These are phyloP conservation scores for Ammodytes dubius DNA, from an alignment of 2,113 vertebrate species.

Conservation along the genomic window DNA sequence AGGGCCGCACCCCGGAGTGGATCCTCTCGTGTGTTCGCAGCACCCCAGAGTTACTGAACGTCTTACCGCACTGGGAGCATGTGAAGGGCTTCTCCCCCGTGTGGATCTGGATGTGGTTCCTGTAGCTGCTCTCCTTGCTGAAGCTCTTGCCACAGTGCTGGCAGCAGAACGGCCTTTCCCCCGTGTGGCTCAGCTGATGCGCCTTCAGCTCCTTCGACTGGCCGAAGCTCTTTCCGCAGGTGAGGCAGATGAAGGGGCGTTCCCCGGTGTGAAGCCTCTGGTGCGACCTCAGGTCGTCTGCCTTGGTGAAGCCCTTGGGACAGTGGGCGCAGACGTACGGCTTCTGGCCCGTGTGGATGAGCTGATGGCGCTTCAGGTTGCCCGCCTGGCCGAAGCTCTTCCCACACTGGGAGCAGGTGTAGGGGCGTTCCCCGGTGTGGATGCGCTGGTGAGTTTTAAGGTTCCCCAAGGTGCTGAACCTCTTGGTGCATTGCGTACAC, in stretches of 20 bases:
- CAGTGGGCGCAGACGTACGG: constrained; percentile 86
- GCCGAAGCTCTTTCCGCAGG: constrained; percentile 85
- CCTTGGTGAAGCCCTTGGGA: constrained; percentile 87
- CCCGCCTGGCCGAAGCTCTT: constrained; percentile 87
- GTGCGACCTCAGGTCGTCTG: constrained; percentile 85
- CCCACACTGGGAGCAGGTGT: constrained; percentile 86
- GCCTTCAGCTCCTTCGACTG: constrained; percentile 85
- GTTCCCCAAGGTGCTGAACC: constrained; percentile 88
- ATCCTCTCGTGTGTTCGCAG: constrained; percentile 87
- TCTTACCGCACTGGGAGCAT: constrained; percentile 85
- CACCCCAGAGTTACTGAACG: constrained; percentile 86
- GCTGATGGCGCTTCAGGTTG: constrained; percentile 86
- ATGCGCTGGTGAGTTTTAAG: constrained; percentile 87
- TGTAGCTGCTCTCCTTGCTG: constrained; percentile 82
- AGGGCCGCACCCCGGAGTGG: constrained; percentile 84
- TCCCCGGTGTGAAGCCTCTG: constrained; percentile 86
- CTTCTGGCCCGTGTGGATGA: constrained; percentile 87
- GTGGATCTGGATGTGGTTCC: constrained; percentile 86
- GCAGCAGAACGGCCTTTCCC: constrained; percentile 82
- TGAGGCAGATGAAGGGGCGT: constrained; percentile 82
- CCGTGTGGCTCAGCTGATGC: constrained; percentile 85
- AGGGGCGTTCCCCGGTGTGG: constrained; percentile 86
- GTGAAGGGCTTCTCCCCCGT: constrained; percentile 81
- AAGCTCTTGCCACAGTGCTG: constrained; percentile 86
- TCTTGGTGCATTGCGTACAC: constrained; percentile 85